A percentile compares a stretch with the other conserved stretches of the same genome.
Evolutionary conservation across 2,113 vertebrate species (phyloP).

Genomic region (Hippopotamus amphibius): DNA sequence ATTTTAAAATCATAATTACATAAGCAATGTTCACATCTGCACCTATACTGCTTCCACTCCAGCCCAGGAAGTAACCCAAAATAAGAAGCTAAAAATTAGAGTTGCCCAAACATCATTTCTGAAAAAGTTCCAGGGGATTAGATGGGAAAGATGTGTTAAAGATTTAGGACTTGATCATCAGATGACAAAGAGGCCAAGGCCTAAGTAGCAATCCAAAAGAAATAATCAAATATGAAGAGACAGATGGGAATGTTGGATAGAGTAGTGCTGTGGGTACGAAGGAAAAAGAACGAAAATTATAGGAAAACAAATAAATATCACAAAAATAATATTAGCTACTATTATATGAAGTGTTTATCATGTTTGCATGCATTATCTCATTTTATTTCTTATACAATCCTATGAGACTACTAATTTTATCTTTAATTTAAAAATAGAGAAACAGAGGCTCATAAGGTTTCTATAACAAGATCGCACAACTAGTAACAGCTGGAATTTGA

Average conservation of each 20-base stretch:
- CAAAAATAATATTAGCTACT: background rate
- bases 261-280: background rate
- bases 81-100: background rate
- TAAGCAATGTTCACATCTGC: background rate
- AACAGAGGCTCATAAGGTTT: background rate
- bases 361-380: background rate
- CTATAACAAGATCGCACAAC: background rate
- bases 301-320: background rate
- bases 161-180: background rate
- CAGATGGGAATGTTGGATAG: background rate
- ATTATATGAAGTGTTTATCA: background rate
- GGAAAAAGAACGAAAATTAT: background rate
- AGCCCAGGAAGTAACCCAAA: background rate
- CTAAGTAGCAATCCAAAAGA: background rate
- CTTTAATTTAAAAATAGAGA: background rate
- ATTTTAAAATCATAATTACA: background rate
- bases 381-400: background rate
- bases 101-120: background rate
- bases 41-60: background rate
- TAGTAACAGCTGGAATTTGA: background rate
- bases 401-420: background rate
- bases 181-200: background rate
- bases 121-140: background rate
- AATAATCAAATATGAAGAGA: background rate
- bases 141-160: background rate